phyloP scores from a whole-genome alignment of 2,888 invertebrate species.

The Xanthorhoe spadicearia region DNA sequence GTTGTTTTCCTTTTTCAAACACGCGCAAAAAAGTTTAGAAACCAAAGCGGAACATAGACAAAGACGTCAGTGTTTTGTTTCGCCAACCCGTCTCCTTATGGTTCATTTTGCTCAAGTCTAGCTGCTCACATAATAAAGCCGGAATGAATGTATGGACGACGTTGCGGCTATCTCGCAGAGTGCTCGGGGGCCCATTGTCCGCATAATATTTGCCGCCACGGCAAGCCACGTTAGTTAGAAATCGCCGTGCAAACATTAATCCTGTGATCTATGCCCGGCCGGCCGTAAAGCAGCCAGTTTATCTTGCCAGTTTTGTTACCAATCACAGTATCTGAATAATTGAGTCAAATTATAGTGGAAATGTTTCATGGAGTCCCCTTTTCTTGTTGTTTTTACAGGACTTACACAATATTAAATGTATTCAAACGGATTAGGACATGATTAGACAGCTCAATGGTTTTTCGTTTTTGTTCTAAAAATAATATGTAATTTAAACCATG shows the following conservation, averaged over 20 bases:
- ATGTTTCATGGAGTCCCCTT: no score
- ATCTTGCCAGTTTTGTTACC: conserved; percentile 40
- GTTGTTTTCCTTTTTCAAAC: no score
- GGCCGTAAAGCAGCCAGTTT: conserved; percentile 38
- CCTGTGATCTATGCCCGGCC: conserved; percentile 50
- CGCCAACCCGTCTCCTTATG: neutral
- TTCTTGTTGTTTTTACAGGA: no score
- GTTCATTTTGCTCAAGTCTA: conserved; percentile 19
- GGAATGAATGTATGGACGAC: conserved; percentile 32
- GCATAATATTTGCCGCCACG: conserved; percentile 46
- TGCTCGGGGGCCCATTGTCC: conserved; percentile 41
- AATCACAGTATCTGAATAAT: conserved; percentile 32
- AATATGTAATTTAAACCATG: no score
- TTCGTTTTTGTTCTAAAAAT: no score
- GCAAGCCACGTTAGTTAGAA: conserved; percentile 45
- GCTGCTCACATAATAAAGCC: conserved; percentile 35
- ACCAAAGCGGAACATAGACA: no score
- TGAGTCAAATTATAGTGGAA: conserved; percentile 16
- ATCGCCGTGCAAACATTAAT: conserved; percentile 54
- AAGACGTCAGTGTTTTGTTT: neutral
- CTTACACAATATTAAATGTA: no score
- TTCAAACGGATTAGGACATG: no score
- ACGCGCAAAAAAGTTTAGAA: neutral
- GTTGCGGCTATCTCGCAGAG: conserved; percentile 37
- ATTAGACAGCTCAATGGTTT: no score